Conservation (phyloP, 2,797 vertebrate species). For the Sebastes variabilis region DNA sequence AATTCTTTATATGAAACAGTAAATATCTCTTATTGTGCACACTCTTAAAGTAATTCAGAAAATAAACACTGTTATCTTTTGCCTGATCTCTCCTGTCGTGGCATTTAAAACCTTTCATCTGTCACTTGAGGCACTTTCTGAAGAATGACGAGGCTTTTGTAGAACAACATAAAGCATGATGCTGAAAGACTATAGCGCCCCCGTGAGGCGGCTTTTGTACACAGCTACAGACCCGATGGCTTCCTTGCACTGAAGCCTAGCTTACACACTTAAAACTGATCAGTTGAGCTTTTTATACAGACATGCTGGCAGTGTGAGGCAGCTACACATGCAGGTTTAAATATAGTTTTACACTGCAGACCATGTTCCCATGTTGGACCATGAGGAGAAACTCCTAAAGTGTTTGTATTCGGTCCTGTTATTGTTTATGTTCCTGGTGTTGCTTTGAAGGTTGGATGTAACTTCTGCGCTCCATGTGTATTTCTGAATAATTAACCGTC, state of each 20-base stretch:
- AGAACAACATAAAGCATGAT: constrained; percentile 60
- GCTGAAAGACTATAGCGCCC: constrained; percentile 60
- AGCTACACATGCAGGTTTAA: constrained; percentile 73
- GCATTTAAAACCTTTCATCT: constrained; percentile 63
- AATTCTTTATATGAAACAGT: constrained; percentile 83
- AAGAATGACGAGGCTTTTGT: constrained; percentile 73
- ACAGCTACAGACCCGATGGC: constrained; percentile 56
- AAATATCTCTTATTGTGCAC: constrained; percentile 82
- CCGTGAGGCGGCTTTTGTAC: constrained; percentile 53
- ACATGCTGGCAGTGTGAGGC: constrained; percentile 74
- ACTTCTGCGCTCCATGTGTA: constrained; percentile 2
- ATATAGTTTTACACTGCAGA: constrained; percentile 63
- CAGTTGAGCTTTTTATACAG: constrained; percentile 56
- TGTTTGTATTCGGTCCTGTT: constrained; percentile 22
- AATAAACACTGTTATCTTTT: constrained; percentile 80
- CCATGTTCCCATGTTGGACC: constrained; percentile 19
- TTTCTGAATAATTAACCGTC: not conserved
- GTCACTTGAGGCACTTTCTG: constrained; percentile 82
- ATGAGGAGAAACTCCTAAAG: constrained; percentile 3
- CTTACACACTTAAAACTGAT: constrained; percentile 61
- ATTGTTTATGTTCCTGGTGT: constrained; percentile 7
- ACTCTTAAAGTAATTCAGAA: constrained; percentile 78
- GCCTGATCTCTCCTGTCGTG: constrained; percentile 61
- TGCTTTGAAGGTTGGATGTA: constrained; percentile 20
- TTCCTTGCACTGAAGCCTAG: constrained; percentile 45